Evolutionary conservation across 1,140 invertebrate genomes (phyloP), one percentile per base, ranked within the genome.

Genomic region (Leptonema lineaticorne): DNA sequence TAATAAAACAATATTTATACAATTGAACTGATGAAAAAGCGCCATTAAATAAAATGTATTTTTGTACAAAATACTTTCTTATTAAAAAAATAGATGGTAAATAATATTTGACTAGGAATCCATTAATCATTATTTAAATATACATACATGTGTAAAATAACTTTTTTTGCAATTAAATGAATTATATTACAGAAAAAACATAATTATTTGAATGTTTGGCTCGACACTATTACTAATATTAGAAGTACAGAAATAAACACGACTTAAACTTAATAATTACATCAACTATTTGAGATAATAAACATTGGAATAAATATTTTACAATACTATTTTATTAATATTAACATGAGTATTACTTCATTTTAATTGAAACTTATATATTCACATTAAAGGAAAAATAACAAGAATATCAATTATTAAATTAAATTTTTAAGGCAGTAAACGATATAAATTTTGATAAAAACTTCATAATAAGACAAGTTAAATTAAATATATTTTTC

Each of bases 31-130:
- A 9, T 41, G 37, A 41, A 41, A 41, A 41, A 41, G 11, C 37
- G n/a, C n/a, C n/a, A n/a, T n/a, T 41, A 41, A 41, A 41, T 41
- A 68, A 48, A 62, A 28, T 60, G 66, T 63, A 64, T 63, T 69
- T 41, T 69, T 69, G 60, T 63, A 65, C 62, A 66, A 33, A 46
- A 66, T 33, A 60, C 46, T 62, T 48, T 66, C 48, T 29, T 69
- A 69, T 59, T 53, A 53, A 53, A 67, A 56, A 41, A 59, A 58
- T 29, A 37, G 63, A 70, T 62, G 64, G 69, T 70, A 67, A 70
- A 70, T 46, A 48, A 70, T 59, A 70, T 70, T n/a, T 70, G 69
- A 70, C 69, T 70, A 70, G 69, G 63, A 67, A 70, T 67, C 57
- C 56, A 58, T 60, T 29, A 18, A 59, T 20, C 27, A 53, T 53